Base-by-base conservation (phyloP, 1,140 invertebrate genomes). In the Epicauta chinensis region DNA sequence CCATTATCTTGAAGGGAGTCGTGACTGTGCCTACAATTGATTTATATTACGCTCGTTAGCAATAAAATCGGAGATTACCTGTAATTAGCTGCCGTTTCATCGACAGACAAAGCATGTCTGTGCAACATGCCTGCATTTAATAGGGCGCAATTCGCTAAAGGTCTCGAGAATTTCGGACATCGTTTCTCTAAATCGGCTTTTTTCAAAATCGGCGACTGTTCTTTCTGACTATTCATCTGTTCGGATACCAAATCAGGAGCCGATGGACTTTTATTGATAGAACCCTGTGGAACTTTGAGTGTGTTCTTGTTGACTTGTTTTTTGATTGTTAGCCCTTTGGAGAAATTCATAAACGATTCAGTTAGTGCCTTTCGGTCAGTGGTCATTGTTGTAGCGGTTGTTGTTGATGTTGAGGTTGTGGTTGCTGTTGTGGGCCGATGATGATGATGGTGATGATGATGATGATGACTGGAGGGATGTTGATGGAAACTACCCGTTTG, bases 341-440 rank as follows among this genome's bases (percentile, higher is more conserved):
- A 86, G 62, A 87, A 86, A 46, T 84, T 78, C 44, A 86, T 67
- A 54, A 87, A 80, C 34, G 83, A 81, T 2, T 81, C 77, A 30
- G 85, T 88, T 53, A 88, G 69, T 11, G 81, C 78, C 45, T 79
- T 71, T 56, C 83, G 56, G 62, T 78, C 67, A 47, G 73, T 65
- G 64, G 44, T 5, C 15, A 23, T 23, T 7, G 23, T 23, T 23
- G 23, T 23, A 1, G 23, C 23, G 0, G 23, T 23, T 23, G 23
- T 7, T 23, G 23, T 23, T 7, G 23, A 23, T 23, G 7, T 7
- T 23, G 23, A 5, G 4, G 23, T 23, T 23, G 23, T 23, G 4
- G 23, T 23, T 2, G 23, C 7, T 7, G 23, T 7, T 23, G 23
- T 7, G 4, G 23, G 4, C 7, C 4, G 4, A 5, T 7, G 1